Evolutionary conservation across 2,888 invertebrate genomes (phyloP).

Genomic region (Stenichneumon culpator): DNA sequence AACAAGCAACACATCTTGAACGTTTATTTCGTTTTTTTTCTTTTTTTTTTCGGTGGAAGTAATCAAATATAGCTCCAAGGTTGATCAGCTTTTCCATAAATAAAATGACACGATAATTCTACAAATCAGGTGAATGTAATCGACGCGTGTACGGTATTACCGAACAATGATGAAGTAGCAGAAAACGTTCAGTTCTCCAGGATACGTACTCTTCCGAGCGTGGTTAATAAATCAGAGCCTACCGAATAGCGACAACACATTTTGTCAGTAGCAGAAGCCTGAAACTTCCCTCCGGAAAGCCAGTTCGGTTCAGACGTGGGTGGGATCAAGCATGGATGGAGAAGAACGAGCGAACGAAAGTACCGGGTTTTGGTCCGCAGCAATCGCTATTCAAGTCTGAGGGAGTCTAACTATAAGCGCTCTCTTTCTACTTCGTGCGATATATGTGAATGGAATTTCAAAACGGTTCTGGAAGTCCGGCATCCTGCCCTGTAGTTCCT

Average conservation of each 20-base stretch:
- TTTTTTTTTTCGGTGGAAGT: background rate
- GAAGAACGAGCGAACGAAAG: constrained; percentile 38
- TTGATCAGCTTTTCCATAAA: background rate
- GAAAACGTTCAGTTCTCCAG: constrained; percentile 2
- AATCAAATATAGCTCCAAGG: background rate
- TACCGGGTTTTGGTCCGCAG: constrained; percentile 51
- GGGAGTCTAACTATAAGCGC: constrained; percentile 63
- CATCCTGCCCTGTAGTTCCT: background rate
- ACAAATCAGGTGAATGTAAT: background rate
- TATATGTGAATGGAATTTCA: constrained; percentile 49
- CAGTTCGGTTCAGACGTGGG: constrained; percentile 40
- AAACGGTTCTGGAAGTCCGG: constrained; percentile 29
- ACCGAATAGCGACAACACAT: constrained; percentile 65
- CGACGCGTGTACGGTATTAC: background rate
- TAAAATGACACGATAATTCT: background rate
- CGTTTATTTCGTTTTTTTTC: too few species aligned
- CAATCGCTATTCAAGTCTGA: constrained; percentile 50
- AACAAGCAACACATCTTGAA: too few species aligned
- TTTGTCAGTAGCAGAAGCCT: constrained; percentile 63
- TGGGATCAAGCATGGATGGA: constrained; percentile 47
- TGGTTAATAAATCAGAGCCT: constrained; percentile 62
- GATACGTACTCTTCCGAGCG: constrained; percentile 37
- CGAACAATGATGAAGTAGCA: background rate
- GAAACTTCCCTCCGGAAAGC: constrained; percentile 61
- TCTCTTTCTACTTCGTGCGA: constrained; percentile 57